Base-by-base conservation (phyloP, 1,140 invertebrate species). In the Apis florea region DNA sequence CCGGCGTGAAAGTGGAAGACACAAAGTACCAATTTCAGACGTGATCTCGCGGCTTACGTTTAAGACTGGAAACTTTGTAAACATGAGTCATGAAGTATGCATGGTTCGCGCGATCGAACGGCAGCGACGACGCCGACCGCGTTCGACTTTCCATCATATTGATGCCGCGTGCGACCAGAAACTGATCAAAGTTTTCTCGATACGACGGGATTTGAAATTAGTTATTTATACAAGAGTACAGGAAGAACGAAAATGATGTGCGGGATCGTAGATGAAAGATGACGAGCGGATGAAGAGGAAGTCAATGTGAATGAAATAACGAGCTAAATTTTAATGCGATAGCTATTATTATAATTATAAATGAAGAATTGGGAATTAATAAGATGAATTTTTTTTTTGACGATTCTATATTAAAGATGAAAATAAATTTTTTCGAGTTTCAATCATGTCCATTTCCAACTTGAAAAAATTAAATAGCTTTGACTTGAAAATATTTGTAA, bases 121-220 rank as follows among this genome's bases (percentile, higher is more conserved):
- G 69, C 51, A 47, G 63, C 70, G 54, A 49, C 75, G 76, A 59
- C 77, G 26, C 26, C 51, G 10, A 31, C 68, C 40, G 61, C 56
- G 24, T 82, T 77, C 64, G 79, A 47, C 70, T 61, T n/a, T 74
- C 53, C 69, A 70, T 77, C 79, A 72, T 67, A 82, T 77, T 63
- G 72, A 53, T 73, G 58, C n/a, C 21, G 72, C 56, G 66, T 66
- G 69, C 77, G 68, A 59, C 73, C 79, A 69, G 80, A 81, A 90
- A 88, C 90, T 90, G 90, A 91, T 91, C 90, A 91, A 92, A 91
- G 85, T 91, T 92, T 91, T 88, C 87, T 88, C 90, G 90, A 91
- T 91, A 90, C 84, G 81, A 77, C 87, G 85, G 80, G 90, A 90
- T 90, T 89, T 77, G 83, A 89, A 88, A 91, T 92, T 91, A 90